A percentile compares a stretch with the other conserved stretches of the same genome.
These are phyloP conservation scores for Ambastaia sidthimunki DNA, from an alignment of 2,797 vertebrate species.

Conservation along the genomic window DNA sequence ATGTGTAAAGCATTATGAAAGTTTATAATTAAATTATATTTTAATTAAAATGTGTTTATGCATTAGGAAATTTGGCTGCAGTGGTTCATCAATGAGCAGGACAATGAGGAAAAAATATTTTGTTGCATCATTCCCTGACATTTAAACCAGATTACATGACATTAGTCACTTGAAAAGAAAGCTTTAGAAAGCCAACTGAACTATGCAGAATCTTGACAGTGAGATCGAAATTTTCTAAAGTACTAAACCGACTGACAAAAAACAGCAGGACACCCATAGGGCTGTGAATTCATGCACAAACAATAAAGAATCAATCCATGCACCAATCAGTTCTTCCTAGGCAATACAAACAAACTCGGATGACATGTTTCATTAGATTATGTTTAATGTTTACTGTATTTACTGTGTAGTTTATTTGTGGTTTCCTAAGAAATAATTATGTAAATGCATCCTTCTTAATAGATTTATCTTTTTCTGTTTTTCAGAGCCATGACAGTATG, in stretches of 20 bases:
- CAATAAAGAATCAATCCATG: constrained; percentile 43
- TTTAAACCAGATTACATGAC: background rate
- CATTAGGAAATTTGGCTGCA: background rate
- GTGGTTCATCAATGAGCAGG: background rate
- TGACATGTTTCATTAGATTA: background rate
- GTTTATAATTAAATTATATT: constrained; percentile 19
- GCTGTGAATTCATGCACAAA: constrained; percentile 46
- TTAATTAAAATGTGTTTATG: constrained; percentile 15
- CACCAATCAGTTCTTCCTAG: background rate
- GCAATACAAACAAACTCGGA: constrained; percentile 2
- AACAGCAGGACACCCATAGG: constrained; percentile 27
- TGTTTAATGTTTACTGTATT: too few relatives aligned
- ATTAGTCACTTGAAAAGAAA: background rate
- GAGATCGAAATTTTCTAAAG: constrained; percentile 14
- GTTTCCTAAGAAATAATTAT: too few relatives aligned
- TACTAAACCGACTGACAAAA: constrained; percentile 17
- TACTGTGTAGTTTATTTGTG: too few relatives aligned
- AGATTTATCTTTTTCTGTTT: constrained; percentile 46
- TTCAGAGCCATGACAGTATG: constrained; percentile 91
- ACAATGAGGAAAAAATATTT: background rate
- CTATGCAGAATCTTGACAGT: constrained; percentile 5
- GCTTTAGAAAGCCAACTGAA: background rate
- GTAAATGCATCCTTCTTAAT: background rate
- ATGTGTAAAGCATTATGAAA: background rate
- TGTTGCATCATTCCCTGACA: too few relatives aligned